These are phyloP conservation scores for Pterocles gutturalis DNA, from an alignment of 2,113 vertebrate species.

Conservation along the genomic window DNA sequence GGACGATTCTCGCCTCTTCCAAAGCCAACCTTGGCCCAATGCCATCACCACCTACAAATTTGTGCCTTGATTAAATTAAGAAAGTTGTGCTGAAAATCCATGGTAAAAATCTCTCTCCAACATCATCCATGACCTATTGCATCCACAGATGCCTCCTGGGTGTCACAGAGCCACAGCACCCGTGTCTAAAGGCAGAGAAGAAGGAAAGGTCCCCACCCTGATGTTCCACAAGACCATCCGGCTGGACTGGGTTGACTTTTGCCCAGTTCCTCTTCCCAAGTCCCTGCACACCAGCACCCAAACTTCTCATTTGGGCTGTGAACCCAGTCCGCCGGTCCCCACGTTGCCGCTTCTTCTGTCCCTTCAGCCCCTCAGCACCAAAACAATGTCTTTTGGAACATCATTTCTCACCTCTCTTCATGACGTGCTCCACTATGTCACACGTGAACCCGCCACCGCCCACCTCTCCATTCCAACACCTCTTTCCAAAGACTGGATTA, in stretches of 20 bases:
- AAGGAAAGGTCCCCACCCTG: not conserved
- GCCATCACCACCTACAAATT: not conserved
- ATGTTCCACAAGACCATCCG: not conserved
- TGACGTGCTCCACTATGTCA: accelerated
- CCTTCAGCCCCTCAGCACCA: not conserved
- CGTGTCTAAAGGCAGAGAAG: not conserved
- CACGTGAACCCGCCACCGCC: not conserved
- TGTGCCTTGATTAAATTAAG: no score
- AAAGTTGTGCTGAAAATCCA: not conserved
- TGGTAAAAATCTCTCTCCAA: not conserved
- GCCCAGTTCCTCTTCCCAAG: not conserved
- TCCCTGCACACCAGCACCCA: not conserved
- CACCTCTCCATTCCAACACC: not conserved
- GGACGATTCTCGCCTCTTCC: not conserved
- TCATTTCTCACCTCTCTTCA: not conserved
- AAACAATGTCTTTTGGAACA: accelerated
- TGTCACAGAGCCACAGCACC: accelerated
- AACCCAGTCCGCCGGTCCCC: not conserved
- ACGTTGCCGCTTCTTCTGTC: not conserved
- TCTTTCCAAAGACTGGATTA: not conserved
- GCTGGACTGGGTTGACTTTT: not conserved
- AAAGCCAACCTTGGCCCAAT: not conserved
- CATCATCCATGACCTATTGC: accelerated
- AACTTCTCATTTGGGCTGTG: not conserved
- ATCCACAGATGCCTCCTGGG: not conserved